phyloP scores from a whole-genome alignment of 2,888 invertebrate species.

The Phorcus lineatus region DNA sequence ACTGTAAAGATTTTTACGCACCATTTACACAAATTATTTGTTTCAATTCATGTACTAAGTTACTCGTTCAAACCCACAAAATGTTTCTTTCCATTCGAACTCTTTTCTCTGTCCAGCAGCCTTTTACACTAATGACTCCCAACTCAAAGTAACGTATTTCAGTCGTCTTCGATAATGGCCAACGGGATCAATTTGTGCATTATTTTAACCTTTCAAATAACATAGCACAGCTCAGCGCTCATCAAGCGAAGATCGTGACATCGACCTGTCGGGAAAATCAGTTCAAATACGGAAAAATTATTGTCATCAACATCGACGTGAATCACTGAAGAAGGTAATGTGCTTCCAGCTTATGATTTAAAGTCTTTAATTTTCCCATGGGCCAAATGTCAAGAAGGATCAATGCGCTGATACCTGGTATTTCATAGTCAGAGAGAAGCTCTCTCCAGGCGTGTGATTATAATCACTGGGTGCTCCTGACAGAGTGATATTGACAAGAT shows the following conservation, averaged over 20 bases:
- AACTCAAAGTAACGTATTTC: too few species aligned
- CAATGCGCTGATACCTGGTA: neutral
- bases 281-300: constrained; percentile 10
- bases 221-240: neutral
- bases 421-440: neutral
- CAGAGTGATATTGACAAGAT: neutral
- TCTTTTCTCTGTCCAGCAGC: too few species aligned
- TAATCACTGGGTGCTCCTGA: neutral
- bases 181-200: neutral
- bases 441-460: neutral
- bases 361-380: constrained; percentile 1
- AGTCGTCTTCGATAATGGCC: neutral
- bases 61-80: too few species aligned
- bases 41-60: too few species aligned
- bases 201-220: constrained; percentile 3
- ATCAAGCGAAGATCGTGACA: neutral
- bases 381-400: neutral
- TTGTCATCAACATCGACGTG: neutral
- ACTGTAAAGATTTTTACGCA: too few species aligned
- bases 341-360: neutral
- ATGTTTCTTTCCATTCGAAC: too few species aligned
- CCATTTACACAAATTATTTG: too few species aligned
- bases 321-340: neutral
- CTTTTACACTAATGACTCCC: too few species aligned
- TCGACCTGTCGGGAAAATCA: neutral